Percentiles rank a stretch among this genome's conserved stretches.
These are phyloP conservation scores for Helicorthomorpha holstii DNA, from an alignment of 1,140 invertebrate species.

Conservation along the genomic window DNA sequence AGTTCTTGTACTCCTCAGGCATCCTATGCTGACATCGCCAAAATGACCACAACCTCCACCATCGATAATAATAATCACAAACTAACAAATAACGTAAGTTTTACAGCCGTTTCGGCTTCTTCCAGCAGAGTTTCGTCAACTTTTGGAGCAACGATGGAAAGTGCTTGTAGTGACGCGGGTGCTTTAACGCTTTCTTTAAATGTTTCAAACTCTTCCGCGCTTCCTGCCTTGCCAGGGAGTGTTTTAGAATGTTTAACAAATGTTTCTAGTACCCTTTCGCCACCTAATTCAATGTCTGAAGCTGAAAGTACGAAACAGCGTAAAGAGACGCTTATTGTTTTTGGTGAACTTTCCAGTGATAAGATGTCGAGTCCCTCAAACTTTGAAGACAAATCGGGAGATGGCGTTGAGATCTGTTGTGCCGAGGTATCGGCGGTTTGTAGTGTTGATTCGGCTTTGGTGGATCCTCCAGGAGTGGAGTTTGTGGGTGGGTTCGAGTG, in stretches of 20 bases:
- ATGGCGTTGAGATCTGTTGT: not conserved
- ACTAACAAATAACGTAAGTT: not conserved
- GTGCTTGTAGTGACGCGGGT: too few relatives aligned
- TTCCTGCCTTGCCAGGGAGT: too few relatives aligned
- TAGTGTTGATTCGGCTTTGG: not conserved
- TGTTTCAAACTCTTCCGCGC: too few relatives aligned
- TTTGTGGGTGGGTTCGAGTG: not conserved
- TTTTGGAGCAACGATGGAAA: too few relatives aligned
- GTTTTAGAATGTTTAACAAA: too few relatives aligned
- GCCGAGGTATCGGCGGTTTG: not conserved
- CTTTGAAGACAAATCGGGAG: not conserved
- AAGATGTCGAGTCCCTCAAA: not conserved
- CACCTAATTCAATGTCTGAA: too few relatives aligned
- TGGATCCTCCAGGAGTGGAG: not conserved
- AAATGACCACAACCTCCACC: constrained; percentile 25
- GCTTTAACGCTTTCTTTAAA: too few relatives aligned
- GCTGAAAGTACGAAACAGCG: too few relatives aligned
- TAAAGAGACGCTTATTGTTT: too few relatives aligned
- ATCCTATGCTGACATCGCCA: constrained; percentile 55
- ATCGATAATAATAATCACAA: too few relatives aligned
- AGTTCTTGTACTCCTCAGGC: constrained; percentile 38
- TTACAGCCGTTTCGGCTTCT: not conserved
- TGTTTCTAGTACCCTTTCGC: too few relatives aligned
- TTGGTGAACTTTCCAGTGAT: not conserved
- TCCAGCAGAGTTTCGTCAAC: not conserved